phyloP scores from a whole-genome alignment of 2,797 vertebrate species.

The Lagocephalus sceleratus region DNA sequence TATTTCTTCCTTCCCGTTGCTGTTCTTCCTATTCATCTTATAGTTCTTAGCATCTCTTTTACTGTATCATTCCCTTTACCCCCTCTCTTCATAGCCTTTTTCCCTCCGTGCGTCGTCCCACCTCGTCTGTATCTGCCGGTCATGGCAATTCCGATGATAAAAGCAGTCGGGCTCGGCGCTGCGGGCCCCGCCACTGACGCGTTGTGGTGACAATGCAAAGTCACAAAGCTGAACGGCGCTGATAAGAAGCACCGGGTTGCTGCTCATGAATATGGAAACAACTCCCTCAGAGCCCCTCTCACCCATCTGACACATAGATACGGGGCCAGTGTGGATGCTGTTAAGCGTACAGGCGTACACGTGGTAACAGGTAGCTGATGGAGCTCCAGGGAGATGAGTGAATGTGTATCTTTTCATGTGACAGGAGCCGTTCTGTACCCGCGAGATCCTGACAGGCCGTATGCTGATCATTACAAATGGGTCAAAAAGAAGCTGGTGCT shows the following conservation, averaged over 20 bases:
- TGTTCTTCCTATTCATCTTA: conserved; percentile 8
- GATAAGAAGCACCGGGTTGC: conserved; percentile 48
- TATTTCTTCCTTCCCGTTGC: conserved; percentile 8
- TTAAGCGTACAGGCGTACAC: conserved; percentile 9
- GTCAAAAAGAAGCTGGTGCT: conserved; percentile 40
- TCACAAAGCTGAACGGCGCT: conserved; percentile 44
- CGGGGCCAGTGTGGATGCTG: conserved; percentile 19
- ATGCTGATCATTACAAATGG: conserved; percentile 59
- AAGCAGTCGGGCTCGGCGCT: conserved; percentile 16
- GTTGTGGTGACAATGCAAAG: conserved; percentile 36
- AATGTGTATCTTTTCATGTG: conserved; percentile 40
- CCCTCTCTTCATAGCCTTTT: no score
- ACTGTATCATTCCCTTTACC: neutral
- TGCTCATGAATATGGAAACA: conserved; percentile 57
- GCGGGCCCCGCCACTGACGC: conserved; percentile 18
- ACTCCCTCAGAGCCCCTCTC: conserved; percentile 22
- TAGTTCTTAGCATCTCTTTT: conserved; percentile 1
- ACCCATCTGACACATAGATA: neutral
- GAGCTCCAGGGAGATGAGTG: conserved; percentile 39
- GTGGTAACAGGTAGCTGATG: conserved; percentile 45
- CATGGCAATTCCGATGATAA: conserved; percentile 27
- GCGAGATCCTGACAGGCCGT: no score
- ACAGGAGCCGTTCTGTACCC: conserved; percentile 41
- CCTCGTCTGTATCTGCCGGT: conserved; percentile 19
- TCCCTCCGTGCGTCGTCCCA: conserved; percentile 6